Conservation (phyloP, 1,140 invertebrate species). For the Drosophila yakuba region DNA sequence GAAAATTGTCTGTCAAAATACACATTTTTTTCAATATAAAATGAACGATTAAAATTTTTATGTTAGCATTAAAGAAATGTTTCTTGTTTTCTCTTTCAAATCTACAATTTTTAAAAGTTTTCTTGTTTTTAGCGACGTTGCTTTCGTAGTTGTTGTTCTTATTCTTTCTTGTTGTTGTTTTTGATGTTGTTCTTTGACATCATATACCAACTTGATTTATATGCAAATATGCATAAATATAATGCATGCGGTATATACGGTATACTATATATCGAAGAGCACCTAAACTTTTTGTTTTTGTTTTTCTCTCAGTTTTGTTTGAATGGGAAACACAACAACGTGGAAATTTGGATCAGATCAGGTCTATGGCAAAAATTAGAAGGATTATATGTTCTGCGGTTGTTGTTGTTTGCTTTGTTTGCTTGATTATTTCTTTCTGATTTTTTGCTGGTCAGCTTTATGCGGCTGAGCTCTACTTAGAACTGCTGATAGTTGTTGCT, state of each 20-base stretch:
- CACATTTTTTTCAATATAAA: slow-evolving; percentile 65
- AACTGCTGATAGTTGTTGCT: slow-evolving; percentile 83
- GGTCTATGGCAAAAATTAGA: slow-evolving; percentile 52
- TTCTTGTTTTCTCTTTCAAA: slow-evolving; percentile 24
- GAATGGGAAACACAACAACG: slow-evolving; percentile 70
- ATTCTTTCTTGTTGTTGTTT: slow-evolving; percentile 35
- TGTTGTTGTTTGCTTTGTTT: slow-evolving; percentile 52
- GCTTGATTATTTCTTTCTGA: slow-evolving; percentile 36
- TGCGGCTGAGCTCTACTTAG: slow-evolving; percentile 57
- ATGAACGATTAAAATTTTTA: slow-evolving; percentile 61
- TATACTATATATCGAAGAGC: slow-evolving; percentile 52
- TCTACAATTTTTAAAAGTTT: slow-evolving; percentile 73
- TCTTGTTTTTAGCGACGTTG: slow-evolving; percentile 83
- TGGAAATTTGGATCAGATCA: slow-evolving; percentile 51
- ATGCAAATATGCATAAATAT: slow-evolving; percentile 12
- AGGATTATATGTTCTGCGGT: slow-evolving; percentile 39
- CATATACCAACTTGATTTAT: slow-evolving; percentile 11
- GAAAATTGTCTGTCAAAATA: slow-evolving; percentile 54
- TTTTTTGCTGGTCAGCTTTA: slow-evolving; percentile 25
- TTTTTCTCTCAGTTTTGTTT: slow-evolving; percentile 79
- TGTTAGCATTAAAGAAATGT: slow-evolving; percentile 53
- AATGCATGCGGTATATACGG: slow-evolving; percentile 14
- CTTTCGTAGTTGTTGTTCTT: slow-evolving; percentile 59
- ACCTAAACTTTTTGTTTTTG: slow-evolving; percentile 77
- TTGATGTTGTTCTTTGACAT: slow-evolving; percentile 41